Percentiles rank a stretch among this genome's conserved stretches.
These are phyloP conservation scores for Cryptoprocta ferox DNA, from an alignment of 2,797 vertebrate species.

Conservation along the genomic window DNA sequence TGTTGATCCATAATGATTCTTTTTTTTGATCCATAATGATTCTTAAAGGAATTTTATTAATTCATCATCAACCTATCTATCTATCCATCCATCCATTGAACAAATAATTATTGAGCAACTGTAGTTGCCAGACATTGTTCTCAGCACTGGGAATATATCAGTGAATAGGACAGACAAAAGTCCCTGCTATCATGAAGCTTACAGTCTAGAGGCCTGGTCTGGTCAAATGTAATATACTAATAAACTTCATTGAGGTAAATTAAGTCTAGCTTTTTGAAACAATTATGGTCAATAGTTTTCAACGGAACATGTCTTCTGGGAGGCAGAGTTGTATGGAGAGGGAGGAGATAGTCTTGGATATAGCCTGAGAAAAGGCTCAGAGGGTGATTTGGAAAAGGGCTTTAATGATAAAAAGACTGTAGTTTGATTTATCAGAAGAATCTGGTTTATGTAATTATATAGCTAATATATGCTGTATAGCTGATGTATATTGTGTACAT, in stretches of 20 bases:
- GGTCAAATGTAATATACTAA: not conserved
- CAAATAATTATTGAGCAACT: constrained; percentile 39
- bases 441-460: constrained; percentile 16
- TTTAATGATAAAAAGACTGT: constrained; percentile 36
- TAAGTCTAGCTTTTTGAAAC: constrained; percentile 38
- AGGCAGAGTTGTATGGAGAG: not conserved
- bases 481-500: not conserved
- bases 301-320: not conserved
- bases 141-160: not conserved
- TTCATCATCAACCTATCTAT: not conserved
- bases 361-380: constrained; percentile 1
- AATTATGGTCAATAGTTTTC: constrained; percentile 28
- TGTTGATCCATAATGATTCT: constrained; percentile 35
- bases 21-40: constrained; percentile 28
- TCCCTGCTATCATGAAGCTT: not conserved
- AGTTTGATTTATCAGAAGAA: constrained; percentile 52
- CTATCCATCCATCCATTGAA: not conserved
- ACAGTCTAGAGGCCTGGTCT: constrained; percentile 3
- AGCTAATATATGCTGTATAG: constrained; percentile 8
- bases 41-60: not conserved
- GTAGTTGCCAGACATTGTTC: not conserved
- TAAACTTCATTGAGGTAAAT: not conserved
- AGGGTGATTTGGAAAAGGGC: not conserved
- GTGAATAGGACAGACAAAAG: not conserved
- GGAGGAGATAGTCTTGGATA: not conserved